Percentiles rank a stretch among this genome's conserved stretches.
Evolutionary conservation across 2,113 vertebrate species (phyloP).

Genomic region (Tapirus terrestris): DNA sequence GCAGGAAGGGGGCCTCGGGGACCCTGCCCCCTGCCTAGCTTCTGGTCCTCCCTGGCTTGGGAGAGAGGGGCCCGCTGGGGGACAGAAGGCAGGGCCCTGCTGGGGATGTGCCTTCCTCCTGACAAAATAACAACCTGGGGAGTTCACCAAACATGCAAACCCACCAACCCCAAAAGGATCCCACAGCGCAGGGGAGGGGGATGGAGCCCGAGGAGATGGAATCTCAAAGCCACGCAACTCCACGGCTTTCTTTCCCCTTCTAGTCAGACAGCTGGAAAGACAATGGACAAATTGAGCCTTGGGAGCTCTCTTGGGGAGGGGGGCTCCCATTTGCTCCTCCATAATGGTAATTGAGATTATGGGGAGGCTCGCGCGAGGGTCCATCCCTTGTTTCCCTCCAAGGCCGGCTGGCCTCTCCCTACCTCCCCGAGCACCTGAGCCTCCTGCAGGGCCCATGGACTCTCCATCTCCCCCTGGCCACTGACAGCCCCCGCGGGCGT

Average conservation of each 20-base stretch:
- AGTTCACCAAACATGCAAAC: not conserved
- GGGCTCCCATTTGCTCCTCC: conserved; percentile 54
- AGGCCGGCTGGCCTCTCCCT: rapidly evolving
- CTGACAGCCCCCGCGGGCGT: rapidly evolving
- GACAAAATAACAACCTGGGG: not conserved
- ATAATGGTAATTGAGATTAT: not conserved
- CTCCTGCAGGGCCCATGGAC: rapidly evolving
- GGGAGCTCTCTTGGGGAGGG: not conserved
- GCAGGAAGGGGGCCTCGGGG: not conserved
- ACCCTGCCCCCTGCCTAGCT: rapidly evolving
- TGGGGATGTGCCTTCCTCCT: rapidly evolving
- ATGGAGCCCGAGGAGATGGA: rapidly evolving
- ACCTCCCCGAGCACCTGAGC: too few species aligned
- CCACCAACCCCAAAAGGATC: rapidly evolving
- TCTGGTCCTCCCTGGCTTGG: not conserved
- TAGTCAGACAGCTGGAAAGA: conserved; percentile 54
- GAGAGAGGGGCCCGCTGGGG: not conserved
- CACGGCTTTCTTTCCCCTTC: not conserved
- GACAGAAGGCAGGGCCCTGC: not conserved
- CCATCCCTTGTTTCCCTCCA: not conserved
- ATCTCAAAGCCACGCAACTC: not conserved
- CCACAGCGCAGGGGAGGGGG: rapidly evolving
- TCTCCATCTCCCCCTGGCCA: rapidly evolving
- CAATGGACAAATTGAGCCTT: conserved; percentile 56
- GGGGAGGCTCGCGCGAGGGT: conserved; percentile 49